Percentiles rank a stretch among this genome's conserved stretches.
Conservation (phyloP, 53 echinoderm and acorn worm species). For the Arbacia lixula region DNA sequence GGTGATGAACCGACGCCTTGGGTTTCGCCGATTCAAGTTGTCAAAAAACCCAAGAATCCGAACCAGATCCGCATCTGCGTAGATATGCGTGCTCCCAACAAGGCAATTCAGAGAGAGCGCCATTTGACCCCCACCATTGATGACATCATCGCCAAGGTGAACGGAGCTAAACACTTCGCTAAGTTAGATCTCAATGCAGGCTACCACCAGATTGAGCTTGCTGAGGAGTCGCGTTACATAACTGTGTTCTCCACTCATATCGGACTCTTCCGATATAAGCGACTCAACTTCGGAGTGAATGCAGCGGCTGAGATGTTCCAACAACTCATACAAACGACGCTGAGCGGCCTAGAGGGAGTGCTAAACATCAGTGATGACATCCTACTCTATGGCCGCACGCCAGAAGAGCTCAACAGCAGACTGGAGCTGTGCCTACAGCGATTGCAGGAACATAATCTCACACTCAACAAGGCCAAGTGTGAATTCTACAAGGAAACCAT, state of each 20-base stretch:
- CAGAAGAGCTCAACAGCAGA: constrained; percentile 51
- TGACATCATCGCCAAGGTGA: too few relatives aligned
- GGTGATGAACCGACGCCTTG: constrained; percentile 45
- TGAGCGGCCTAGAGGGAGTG: constrained; percentile 58
- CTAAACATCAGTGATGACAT: constrained; percentile 78
- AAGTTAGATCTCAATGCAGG: too few relatives aligned
- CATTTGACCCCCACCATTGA: too few relatives aligned
- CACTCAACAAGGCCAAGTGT: constrained; percentile 62
- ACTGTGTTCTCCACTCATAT: too few relatives aligned
- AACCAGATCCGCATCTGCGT: constrained; percentile 37
- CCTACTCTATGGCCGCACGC: constrained; percentile 49
- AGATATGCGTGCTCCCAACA: constrained; percentile 49
- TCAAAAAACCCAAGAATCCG: constrained; percentile 33
- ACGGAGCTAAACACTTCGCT: too few relatives aligned
- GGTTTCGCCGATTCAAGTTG: constrained; percentile 49
- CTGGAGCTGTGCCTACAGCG: constrained; percentile 50
- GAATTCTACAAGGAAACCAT: constrained; percentile 42
- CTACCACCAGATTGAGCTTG: too few relatives aligned
- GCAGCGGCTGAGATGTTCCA: constrained; percentile 16
- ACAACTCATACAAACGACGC: constrained; percentile 9
- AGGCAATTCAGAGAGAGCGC: constrained; percentile 30
- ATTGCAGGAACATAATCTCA: constrained; percentile 61
- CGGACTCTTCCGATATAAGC: too few relatives aligned
- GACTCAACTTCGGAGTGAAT: too few relatives aligned
- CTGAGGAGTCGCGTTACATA: too few relatives aligned